Evolutionary conservation across 2,888 invertebrate genomes (phyloP).

Genomic region (Anoplius nigerrimus): DNA sequence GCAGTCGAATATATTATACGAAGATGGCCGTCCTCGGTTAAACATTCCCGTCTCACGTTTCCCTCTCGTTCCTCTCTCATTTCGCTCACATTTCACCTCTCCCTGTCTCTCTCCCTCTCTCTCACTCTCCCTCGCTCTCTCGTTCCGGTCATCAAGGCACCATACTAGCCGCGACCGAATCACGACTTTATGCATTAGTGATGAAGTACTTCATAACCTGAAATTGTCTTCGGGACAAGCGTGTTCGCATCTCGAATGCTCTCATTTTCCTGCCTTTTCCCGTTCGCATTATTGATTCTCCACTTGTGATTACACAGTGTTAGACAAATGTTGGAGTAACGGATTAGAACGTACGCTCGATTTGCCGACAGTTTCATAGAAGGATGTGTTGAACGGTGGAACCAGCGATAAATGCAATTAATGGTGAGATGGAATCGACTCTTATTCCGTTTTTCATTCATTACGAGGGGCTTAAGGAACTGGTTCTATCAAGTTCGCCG

Average conservation of each 20-base stretch:
- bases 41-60: slow-evolving; percentile 30
- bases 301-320: too few species aligned
- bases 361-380: too few species aligned
- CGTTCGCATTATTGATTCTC: too few species aligned
- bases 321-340: too few species aligned
- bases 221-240: slow-evolving; percentile 57
- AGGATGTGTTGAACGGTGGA: too few species aligned
- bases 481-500: neutral
- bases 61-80: neutral
- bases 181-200: slow-evolving; percentile 59
- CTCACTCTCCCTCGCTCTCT: neutral
- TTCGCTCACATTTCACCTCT: neutral
- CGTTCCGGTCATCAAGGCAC: neutral
- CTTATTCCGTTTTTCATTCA: too few species aligned
- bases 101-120: neutral
- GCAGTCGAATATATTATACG: slow-evolving; percentile 65
- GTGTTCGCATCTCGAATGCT: neutral
- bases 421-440: too few species aligned
- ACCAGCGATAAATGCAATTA: too few species aligned
- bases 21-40: slow-evolving; percentile 54
- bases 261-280: too few species aligned
- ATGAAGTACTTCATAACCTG: slow-evolving; percentile 57
- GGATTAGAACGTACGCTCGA: too few species aligned
- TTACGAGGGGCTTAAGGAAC: too few species aligned
- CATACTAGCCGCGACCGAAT: slow-evolving; percentile 26